Evolutionary conservation across 2,797 vertebrate genomes (phyloP).

Genomic region (Lindbergichthys nudifrons): DNA sequence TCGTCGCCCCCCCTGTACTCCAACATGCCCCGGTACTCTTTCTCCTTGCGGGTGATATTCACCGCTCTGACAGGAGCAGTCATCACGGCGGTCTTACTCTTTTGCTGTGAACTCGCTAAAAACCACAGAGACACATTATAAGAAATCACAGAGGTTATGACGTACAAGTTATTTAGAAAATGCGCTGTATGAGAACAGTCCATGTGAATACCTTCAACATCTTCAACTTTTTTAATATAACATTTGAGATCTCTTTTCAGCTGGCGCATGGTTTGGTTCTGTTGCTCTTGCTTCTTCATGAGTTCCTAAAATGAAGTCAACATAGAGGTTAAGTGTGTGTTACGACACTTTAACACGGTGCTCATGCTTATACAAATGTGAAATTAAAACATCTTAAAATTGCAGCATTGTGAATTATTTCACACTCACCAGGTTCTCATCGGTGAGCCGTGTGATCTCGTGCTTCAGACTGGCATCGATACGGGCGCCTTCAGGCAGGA

Average conservation of each 20-base stretch:
- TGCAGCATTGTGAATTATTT: background rate
- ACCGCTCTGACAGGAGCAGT: conserved; percentile 86
- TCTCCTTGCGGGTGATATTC: conserved; percentile 94
- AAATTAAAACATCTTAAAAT: background rate
- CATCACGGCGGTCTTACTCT: conserved; percentile 80
- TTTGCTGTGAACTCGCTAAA: conserved; percentile 80
- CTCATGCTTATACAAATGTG: background rate
- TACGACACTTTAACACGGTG: background rate
- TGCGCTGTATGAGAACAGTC: background rate
- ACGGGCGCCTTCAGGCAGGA: conserved; percentile 90
- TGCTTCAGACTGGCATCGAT: conserved; percentile 92
- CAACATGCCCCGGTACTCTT: conserved; percentile 96
- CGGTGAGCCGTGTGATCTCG: conserved; percentile 93
- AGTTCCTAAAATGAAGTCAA: conserved; percentile 85
- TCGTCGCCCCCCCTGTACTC: conserved; percentile 93
- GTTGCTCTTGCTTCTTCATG: conserved; percentile 93
- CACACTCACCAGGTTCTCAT: conserved; percentile 91
- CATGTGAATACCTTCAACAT: conserved; percentile 88
- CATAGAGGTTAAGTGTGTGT: conserved; percentile 13
- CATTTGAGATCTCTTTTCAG: conserved; percentile 94
- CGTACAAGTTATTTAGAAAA: background rate
- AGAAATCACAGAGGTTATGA: conserved; percentile 1
- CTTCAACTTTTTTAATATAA: conserved; percentile 91
- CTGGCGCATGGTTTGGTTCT: conserved; percentile 93
- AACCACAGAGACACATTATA: conserved; percentile 7